Evolutionary conservation across 2,797 vertebrate species (phyloP).

Genomic region (Gymnoscopelus microlampas): DNA sequence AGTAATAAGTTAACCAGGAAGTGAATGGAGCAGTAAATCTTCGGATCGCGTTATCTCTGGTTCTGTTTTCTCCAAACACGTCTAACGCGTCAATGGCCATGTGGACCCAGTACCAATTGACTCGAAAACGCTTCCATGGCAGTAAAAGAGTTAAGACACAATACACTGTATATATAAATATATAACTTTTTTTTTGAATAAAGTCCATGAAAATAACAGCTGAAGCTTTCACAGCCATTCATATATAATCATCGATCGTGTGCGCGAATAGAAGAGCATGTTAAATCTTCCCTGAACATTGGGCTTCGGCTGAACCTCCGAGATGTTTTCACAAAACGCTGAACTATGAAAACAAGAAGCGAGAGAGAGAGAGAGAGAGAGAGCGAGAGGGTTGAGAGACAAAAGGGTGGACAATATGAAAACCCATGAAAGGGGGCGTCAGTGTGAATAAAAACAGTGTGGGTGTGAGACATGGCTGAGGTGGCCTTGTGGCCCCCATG

Average conservation of each 20-base stretch:
- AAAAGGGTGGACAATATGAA: conserved; percentile 33
- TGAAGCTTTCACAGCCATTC: no score
- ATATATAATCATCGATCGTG: conserved; percentile 35
- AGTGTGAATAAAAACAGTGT: conserved; percentile 70
- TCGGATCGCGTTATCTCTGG: no score
- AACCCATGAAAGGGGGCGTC: conserved; percentile 65
- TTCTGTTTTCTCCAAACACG: no score
- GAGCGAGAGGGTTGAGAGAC: conserved; percentile 22
- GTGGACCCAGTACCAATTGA: no score
- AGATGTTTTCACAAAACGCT: conserved; percentile 75
- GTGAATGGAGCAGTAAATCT: no score
- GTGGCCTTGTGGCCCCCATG: conserved; percentile 70
- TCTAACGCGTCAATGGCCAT: no score
- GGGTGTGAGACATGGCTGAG: conserved; percentile 72
- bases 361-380: conserved; percentile 16
- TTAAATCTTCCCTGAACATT: conserved; percentile 57
- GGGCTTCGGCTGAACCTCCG: conserved; percentile 62
- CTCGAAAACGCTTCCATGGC: no score
- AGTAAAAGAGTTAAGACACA: no score
- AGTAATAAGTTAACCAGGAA: no score
- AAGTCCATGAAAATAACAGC: neutral
- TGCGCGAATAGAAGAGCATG: conserved; percentile 59
- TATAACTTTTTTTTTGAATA: neutral
- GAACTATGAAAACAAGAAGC: conserved; percentile 69
- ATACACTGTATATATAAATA: neutral